A percentile compares a stretch with the other conserved stretches of the same genome.
These are phyloP conservation scores for Gambusia holbrooki DNA, from an alignment of 2,113 vertebrate genomes.

Conservation along the genomic window DNA sequence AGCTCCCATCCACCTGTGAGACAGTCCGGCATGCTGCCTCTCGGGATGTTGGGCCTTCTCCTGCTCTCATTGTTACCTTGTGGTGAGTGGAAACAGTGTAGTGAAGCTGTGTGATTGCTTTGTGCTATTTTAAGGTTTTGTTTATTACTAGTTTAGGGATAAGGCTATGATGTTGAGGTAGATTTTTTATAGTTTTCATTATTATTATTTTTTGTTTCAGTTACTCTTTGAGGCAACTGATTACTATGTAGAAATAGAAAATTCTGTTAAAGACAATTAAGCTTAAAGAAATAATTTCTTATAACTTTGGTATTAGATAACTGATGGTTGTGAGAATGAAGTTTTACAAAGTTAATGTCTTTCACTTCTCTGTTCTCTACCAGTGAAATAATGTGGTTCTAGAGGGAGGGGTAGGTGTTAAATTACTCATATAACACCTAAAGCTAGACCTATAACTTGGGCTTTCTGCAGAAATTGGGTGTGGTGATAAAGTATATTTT, in stretches of 20 bases:
- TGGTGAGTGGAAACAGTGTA: constrained; percentile 66
- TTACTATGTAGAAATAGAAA: neutral
- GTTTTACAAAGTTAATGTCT: neutral
- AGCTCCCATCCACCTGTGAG: neutral
- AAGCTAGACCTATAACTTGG: neutral
- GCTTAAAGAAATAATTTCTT: neutral
- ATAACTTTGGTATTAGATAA: neutral
- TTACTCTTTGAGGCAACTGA: neutral
- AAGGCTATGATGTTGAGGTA: neutral
- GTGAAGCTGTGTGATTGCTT: neutral
- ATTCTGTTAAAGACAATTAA: neutral
- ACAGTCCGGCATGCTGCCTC: constrained; percentile 29
- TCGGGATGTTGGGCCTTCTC: constrained; percentile 37
- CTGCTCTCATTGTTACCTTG: constrained; percentile 27
- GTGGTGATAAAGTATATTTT: neutral
- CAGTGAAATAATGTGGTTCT: neutral
- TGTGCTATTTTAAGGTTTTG: neutral
- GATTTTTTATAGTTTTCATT: neutral
- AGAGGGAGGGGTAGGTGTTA: neutral
- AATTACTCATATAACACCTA: too few species aligned
- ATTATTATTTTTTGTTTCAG: neutral
- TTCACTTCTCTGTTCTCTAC: neutral
- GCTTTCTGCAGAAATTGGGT: neutral
- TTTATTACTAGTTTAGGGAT: neutral
- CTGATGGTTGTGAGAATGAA: neutral